Evolutionary conservation across 2,113 vertebrate genomes (phyloP).

Genomic region (Syrrhaptes paradoxus): DNA sequence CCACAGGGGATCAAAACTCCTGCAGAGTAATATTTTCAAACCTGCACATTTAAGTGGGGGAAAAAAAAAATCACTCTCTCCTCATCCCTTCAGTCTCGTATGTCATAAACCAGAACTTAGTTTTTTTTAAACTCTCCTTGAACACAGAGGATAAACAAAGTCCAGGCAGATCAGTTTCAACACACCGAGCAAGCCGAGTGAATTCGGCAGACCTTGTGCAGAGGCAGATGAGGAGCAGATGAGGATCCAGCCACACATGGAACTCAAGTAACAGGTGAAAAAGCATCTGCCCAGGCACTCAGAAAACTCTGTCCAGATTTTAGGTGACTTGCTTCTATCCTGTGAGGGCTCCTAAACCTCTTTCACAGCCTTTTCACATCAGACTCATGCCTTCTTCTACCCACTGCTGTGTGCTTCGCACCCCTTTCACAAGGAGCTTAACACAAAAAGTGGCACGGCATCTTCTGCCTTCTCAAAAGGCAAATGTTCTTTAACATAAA

Average conservation of each 20-base stretch:
- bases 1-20: neutral
- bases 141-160: neutral
- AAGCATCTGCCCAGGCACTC: fast-evolving
- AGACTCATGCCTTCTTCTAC: neutral
- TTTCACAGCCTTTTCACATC: neutral
- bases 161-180: neutral
- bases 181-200: neutral
- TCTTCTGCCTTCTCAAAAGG: neutral
- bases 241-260: fast-evolving
- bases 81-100: neutral
- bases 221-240: neutral
- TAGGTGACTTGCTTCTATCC: neutral
- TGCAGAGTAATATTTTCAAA: neutral
- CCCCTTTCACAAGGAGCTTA: neutral
- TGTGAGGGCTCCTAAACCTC: neutral
- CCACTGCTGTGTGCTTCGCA: neutral
- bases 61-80: neutral
- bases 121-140: neutral
- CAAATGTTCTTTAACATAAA: no score
- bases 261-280: neutral
- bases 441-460: neutral
- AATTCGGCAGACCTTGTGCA: neutral
- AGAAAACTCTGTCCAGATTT: neutral
- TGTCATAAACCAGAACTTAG: neutral
- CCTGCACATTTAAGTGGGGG: neutral